Evolutionary conservation across 2,113 vertebrate genomes (phyloP), one percentile per base, ranked within the genome.

Genomic region (Oxyura jamaicensis): DNA sequence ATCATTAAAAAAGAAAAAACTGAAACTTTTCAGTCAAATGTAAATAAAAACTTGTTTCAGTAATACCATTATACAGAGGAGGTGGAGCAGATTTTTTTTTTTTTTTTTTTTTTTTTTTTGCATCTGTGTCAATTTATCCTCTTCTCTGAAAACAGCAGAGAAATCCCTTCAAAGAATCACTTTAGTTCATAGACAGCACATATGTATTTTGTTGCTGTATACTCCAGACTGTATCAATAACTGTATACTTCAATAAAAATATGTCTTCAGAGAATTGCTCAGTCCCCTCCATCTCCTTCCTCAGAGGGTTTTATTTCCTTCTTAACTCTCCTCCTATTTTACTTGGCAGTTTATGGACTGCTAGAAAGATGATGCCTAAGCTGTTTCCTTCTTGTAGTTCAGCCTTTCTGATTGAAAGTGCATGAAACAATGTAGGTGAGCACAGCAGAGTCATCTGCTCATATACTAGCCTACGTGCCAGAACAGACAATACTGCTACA

Each of bases 341-440:
- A 76, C 76, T 77, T 83, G 39, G 52, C 87, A 87, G 88, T 96
- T 95, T 92, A 95, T 93, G 67, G 67, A 78, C 88, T 97, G 93
- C 72, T 96, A 71, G 90, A 94, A 96, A 94, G 89, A 90, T 48
- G 81, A 73, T 95, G 65, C 76, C 83, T 75, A 39, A 74, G 52
- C 48, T 81, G 35, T 91, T 95, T 90, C 79, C 52, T 94, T 65
- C 82, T 90, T 87, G 48, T 75, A 88, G 72, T 88, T 88, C 26
- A 86, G 55, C 68, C 2, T 2, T 91, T 79, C 52, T 92, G 81
- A 91, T 53, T 92, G 88, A 91, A 95, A 94, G 66, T 59, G 39
- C 68, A 28, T 60, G 73, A 76, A 86, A 80, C 68, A 77, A 62
- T 62, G 56, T 48, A 63, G 62, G 83, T 91, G 78, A 75, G 29